phyloP scores from a whole-genome alignment of 1,140 invertebrate genomes.

The Scaptodrosophila lebanonensis region DNA sequence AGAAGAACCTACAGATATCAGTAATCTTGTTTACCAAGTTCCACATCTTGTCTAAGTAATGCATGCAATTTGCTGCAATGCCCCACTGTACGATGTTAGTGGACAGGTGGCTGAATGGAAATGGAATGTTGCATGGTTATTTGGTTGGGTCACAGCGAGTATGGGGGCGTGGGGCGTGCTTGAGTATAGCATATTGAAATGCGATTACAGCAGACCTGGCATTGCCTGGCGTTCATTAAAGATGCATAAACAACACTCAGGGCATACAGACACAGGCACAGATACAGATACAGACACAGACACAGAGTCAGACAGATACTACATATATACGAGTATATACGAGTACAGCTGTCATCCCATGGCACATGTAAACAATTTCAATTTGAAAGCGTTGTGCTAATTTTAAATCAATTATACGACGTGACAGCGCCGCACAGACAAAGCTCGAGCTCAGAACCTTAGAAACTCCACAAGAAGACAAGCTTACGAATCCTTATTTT shows the following conservation, averaged over 20 bases:
- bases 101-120: too few species aligned
- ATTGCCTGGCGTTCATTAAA: conserved; percentile 65
- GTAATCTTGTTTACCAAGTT: too few species aligned
- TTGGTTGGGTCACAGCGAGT: too few species aligned
- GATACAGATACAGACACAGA: conserved; percentile 11
- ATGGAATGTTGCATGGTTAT: too few species aligned
- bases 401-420: conserved; percentile 72
- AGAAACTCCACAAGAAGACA: too few species aligned
- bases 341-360: conserved; percentile 45
- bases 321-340: conserved; percentile 4
- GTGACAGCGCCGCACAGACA: conserved; percentile 54
- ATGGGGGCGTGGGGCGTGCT: too few species aligned
- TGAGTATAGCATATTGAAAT: conserved; percentile 68
- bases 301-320: conserved; percentile 9
- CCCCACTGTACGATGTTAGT: too few species aligned
- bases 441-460: conserved; percentile 22
- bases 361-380: conserved; percentile 71
- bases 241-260: conserved; percentile 70
- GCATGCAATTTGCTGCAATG: too few species aligned
- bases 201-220: conserved; percentile 59
- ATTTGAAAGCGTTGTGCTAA: conserved; percentile 70
- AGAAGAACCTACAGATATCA: too few species aligned
- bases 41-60: too few species aligned
- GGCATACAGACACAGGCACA: conserved; percentile 24
- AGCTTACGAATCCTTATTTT: too few species aligned